Evolutionary conservation across 2,113 vertebrate genomes (phyloP).

Genomic region (Glaucidium brasilianum): DNA sequence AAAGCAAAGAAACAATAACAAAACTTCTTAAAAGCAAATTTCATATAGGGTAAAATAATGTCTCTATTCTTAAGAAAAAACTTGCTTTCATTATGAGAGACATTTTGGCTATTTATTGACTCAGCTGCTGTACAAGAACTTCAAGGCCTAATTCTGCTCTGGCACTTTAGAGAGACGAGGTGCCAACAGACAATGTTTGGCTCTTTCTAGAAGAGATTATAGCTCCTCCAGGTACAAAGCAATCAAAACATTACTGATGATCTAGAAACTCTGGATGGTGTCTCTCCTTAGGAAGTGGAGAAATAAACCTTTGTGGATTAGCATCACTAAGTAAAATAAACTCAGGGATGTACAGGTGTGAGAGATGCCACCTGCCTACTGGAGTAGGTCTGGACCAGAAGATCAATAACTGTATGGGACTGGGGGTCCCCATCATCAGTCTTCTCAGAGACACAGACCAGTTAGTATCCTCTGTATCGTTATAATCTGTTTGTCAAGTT

Average conservation of each 20-base stretch:
- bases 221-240: not conserved
- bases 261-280: not conserved
- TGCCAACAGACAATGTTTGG: not conserved
- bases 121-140: not conserved
- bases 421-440: fast-evolving
- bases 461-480: not conserved
- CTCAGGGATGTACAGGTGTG: fast-evolving
- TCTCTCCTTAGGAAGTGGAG: not conserved
- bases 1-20: not conserved
- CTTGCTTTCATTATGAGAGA: not conserved
- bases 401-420: not conserved
- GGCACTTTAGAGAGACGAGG: not conserved
- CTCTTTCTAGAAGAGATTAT: not conserved
- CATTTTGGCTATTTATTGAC: not conserved
- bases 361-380: not conserved
- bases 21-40: not conserved
- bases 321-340: not conserved
- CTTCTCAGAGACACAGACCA: fast-evolving
- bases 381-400: not conserved
- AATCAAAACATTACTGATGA: not conserved
- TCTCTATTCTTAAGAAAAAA: not conserved
- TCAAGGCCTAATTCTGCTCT: not conserved
- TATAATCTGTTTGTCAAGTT: not conserved
- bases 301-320: not conserved
- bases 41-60: not conserved